Conservation (phyloP, 2,797 vertebrate genomes). For the Novumbra hubbsi region DNA sequence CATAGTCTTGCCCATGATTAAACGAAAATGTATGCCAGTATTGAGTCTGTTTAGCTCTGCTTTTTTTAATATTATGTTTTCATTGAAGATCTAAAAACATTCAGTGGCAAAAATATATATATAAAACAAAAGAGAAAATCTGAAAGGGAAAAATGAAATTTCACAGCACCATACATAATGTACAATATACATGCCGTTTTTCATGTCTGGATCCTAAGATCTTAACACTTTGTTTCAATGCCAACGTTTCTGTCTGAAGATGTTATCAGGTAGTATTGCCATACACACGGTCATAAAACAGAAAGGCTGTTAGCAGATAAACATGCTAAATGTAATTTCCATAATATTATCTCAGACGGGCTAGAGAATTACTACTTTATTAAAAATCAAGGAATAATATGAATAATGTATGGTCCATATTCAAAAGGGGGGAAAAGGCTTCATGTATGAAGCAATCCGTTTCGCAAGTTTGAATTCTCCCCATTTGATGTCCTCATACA, state of each 20-base stretch:
- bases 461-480: background rate
- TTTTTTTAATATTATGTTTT: too few species aligned
- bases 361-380: background rate
- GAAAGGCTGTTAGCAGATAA: background rate
- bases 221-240: background rate
- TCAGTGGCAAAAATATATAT: too few species aligned
- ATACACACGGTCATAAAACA: background rate
- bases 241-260: background rate
- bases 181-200: background rate
- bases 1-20: too few species aligned
- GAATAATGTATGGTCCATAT: background rate
- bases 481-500: background rate
- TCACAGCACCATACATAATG: too few species aligned
- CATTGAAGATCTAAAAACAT: too few species aligned
- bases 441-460: background rate
- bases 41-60: too few species aligned
- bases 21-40: too few species aligned
- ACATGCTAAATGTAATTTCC: background rate
- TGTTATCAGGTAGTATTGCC: background rate
- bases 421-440: background rate
- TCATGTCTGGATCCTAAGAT: background rate
- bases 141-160: too few species aligned
- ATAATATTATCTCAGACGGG: background rate
- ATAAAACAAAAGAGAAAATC: too few species aligned
- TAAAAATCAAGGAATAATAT: background rate